Conservation (phyloP, 2,888 invertebrate genomes). For the Allophyes oxyacanthae region DNA sequence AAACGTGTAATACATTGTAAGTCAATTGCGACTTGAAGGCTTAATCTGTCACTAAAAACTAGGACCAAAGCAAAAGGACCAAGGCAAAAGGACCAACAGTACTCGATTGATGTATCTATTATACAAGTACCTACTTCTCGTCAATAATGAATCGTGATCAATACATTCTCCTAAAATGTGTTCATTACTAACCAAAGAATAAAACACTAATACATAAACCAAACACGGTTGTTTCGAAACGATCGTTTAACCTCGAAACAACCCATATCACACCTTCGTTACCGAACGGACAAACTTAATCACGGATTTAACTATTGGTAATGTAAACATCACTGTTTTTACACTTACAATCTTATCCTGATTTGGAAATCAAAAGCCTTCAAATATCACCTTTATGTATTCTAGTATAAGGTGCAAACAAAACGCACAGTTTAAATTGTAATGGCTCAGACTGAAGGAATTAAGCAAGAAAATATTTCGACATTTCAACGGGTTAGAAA, state of each 20-base stretch:
- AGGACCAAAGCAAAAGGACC: no score
- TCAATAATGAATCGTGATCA: slow-evolving; percentile 27
- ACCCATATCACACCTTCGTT: slow-evolving; percentile 59
- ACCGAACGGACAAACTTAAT: slow-evolving; percentile 65
- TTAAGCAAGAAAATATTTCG: slow-evolving; percentile 61
- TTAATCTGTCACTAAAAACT: no score
- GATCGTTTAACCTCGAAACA: slow-evolving; percentile 59
- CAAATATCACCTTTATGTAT: slow-evolving; percentile 49
- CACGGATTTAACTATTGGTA: slow-evolving; percentile 66
- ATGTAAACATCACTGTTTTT: slow-evolving; percentile 61
- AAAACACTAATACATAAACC: slow-evolving; percentile 57
- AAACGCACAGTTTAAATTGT: slow-evolving; percentile 19
- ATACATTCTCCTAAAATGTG: slow-evolving; percentile 40
- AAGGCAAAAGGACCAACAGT: neutral
- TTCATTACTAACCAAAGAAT: slow-evolving; percentile 54
- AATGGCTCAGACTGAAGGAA: slow-evolving; percentile 45
- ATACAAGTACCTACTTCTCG: neutral
- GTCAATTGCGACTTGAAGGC: slow-evolving; percentile 26
- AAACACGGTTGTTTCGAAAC: slow-evolving; percentile 60
- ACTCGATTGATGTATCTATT: no score
- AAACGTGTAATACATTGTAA: slow-evolving; percentile 28
- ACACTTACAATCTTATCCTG: slow-evolving; percentile 51
- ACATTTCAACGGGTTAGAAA: slow-evolving; percentile 53
- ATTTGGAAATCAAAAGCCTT: slow-evolving; percentile 12
- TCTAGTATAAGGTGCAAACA: slow-evolving; percentile 32